Evolutionary conservation across 1,140 invertebrate genomes (phyloP), one percentile per base, ranked within the genome.

Genomic region (Diachasma alloeum): DNA sequence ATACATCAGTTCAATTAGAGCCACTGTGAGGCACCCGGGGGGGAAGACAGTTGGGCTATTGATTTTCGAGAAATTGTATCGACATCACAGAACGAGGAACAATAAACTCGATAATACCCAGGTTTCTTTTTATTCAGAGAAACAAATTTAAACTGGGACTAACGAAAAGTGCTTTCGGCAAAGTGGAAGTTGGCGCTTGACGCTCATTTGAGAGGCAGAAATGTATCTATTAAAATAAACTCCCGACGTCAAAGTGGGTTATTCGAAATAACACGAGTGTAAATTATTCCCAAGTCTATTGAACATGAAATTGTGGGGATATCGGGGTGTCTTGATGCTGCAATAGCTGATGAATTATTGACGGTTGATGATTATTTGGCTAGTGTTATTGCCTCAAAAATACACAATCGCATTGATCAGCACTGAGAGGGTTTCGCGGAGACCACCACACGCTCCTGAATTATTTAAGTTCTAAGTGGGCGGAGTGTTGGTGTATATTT

Each of bases 401-500:
- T 46, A 31, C 6, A n/a, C 48, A 72, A 19, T 44, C 4, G 22
- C 9, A 72, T 48, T 10, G 42, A 31, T 48, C 24, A 44, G 42
- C 56, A 46, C 39, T 68, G 76, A 63, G 19, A 46, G 4, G 26
- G 24, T 44, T 48, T 36, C 37, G 42, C 42, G 44, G 63, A 59
- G 53, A 48, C 69, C 48, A 63, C 31, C 53, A 44, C 59, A 78
- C 78, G 74, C 22, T 26, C 72, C 79, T 80, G 80, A 81, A 80
- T 78, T 79, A 78, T 80, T 78, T 78, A 10, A 76, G 72, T 42
- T 71, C 46, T n/a, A 31, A 31, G 72, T 74, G 77, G 72, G 59
- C 72, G 72, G 73, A 53, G 69, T 63, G 15, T 67, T 17, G 63
- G 72, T 69, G 75, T 83, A 78, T 85, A 84, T 85, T 85, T 85